phyloP scores from a whole-genome alignment of 1,140 invertebrate species.

The Drosophila punjabiensis region DNA sequence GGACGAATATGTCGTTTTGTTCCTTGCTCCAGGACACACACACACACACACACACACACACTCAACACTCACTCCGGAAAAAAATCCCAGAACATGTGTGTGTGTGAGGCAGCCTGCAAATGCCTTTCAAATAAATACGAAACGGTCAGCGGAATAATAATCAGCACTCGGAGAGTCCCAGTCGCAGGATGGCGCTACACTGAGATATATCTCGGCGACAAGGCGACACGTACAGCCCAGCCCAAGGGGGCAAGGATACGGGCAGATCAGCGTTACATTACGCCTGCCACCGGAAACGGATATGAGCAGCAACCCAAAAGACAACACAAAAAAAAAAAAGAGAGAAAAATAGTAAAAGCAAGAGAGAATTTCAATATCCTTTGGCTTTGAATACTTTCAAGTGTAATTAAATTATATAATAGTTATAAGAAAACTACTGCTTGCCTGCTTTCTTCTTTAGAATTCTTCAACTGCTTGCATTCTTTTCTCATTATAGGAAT shows the following conservation, averaged over 20 bases:
- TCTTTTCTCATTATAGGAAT: neutral
- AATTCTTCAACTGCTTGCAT: neutral
- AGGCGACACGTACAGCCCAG: constrained; percentile 71
- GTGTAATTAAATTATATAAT: neutral
- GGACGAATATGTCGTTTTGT: constrained; percentile 83
- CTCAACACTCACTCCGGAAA: neutral
- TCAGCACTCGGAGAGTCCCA: constrained; percentile 52
- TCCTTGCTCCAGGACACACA: constrained; percentile 33
- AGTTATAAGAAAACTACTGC: neutral
- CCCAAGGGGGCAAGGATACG: constrained; percentile 11
- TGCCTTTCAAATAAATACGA: constrained; percentile 84
- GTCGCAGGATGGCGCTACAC: constrained; percentile 33
- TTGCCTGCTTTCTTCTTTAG: neutral
- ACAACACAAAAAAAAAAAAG: neutral
- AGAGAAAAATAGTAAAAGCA: neutral
- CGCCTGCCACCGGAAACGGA: constrained; percentile 64
- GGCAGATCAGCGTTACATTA: constrained; percentile 61
- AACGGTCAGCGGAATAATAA: constrained; percentile 83
- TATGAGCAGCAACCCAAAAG: constrained; percentile 23
- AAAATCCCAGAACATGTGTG: constrained; percentile 16
- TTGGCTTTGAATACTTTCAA: neutral
- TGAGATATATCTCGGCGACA: constrained; percentile 51
- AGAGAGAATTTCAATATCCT: neutral
- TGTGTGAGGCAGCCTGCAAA: constrained; percentile 58
- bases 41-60: neutral